phyloP scores from a whole-genome alignment of 2,113 vertebrate genomes.

The Oreochromis aureus region DNA sequence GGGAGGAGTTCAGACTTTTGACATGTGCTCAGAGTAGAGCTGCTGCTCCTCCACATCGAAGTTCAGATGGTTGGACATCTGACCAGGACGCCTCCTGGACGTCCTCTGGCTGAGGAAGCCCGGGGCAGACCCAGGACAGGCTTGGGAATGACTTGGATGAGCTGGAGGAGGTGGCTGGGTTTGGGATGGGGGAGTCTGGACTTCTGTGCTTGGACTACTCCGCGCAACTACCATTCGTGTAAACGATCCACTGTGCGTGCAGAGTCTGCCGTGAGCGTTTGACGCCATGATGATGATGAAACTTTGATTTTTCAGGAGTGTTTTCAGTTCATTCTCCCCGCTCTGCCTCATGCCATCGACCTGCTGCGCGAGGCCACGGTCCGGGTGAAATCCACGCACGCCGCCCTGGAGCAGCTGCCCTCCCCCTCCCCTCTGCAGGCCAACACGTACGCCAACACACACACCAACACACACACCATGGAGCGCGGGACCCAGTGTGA shows the following conservation, averaged over 20 bases:
- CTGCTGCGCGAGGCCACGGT: conserved; percentile 94
- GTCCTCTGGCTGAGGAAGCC: neutral
- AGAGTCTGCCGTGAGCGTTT: neutral
- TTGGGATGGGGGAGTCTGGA: neutral
- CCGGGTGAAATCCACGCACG: conserved; percentile 91
- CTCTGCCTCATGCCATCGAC: conserved; percentile 97
- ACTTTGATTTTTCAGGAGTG: conserved; percentile 81
- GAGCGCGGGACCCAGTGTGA: conserved; percentile 98
- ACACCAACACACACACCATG: conserved; percentile 91
- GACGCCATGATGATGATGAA: neutral
- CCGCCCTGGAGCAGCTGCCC: conserved; percentile 93
- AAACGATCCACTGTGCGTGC: neutral
- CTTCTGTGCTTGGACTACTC: neutral
- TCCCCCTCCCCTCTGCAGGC: conserved; percentile 81
- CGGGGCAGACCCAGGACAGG: neutral
- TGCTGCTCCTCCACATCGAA: neutral
- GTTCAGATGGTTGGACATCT: neutral
- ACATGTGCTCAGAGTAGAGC: neutral
- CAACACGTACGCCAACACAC: conserved; percentile 79
- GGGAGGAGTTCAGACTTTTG: neutral
- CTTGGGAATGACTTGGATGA: neutral
- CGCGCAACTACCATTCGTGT: neutral
- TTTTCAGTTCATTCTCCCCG: conserved; percentile 99
- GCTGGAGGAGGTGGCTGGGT: neutral
- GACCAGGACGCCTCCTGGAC: neutral